Evolutionary conservation across 1,140 invertebrate species (phyloP).

Genomic region (Coptotermes formosanus): DNA sequence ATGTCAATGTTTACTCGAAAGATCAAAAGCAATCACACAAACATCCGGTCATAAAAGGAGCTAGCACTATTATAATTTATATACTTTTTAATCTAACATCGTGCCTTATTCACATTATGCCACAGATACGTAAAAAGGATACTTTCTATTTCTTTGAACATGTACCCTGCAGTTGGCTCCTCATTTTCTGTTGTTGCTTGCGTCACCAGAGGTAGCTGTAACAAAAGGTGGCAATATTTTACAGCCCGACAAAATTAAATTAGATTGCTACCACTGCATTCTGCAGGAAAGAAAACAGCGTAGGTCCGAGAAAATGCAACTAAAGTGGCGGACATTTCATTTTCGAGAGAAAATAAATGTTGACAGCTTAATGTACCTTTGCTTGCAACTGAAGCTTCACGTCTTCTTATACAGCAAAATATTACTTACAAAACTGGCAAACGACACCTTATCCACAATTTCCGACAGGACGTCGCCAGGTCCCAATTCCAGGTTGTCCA

Average conservation of each 20-base stretch:
- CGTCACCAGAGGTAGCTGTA: slow-evolving; percentile 33
- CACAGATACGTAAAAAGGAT: slow-evolving; percentile 18
- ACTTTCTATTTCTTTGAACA: slow-evolving; percentile 36
- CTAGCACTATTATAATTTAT: too few relatives aligned
- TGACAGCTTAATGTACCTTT: not conserved
- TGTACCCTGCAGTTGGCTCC: slow-evolving; percentile 35
- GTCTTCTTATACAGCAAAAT: not conserved
- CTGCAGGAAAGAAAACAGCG: too few relatives aligned
- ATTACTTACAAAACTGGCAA: slow-evolving; percentile 24
- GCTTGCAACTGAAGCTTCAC: not conserved
- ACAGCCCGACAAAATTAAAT: not conserved
- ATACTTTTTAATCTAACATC: too few relatives aligned
- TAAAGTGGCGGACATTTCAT: too few relatives aligned
- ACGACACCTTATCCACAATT: slow-evolving; percentile 24
- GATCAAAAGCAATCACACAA: too few relatives aligned
- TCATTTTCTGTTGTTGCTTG: slow-evolving; percentile 33
- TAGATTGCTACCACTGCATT: too few relatives aligned
- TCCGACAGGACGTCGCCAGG: not conserved
- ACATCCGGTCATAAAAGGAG: too few relatives aligned
- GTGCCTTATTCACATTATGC: too few relatives aligned
- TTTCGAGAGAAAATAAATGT: not conserved
- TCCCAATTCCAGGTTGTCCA: not conserved
- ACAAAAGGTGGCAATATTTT: not conserved
- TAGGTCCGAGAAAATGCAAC: too few relatives aligned
- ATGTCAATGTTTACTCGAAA: too few relatives aligned